Evolutionary conservation across 2,888 invertebrate species (phyloP).

Genomic region (Euzetes globulus): DNA sequence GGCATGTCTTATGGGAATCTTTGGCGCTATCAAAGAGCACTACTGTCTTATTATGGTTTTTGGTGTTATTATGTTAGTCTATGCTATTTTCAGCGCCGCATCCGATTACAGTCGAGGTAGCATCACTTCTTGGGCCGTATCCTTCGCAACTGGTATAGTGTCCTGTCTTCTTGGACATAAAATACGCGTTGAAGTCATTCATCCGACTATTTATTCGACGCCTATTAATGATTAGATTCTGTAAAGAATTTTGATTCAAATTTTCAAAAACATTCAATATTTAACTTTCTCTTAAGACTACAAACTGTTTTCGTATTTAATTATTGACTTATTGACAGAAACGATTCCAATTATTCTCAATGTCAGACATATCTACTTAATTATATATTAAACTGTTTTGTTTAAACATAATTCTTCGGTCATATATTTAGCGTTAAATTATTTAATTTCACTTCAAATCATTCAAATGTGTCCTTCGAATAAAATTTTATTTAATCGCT

Average conservation of each 20-base stretch:
- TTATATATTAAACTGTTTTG: not conserved
- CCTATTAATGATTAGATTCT: not conserved
- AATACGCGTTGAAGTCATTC: conserved; percentile 13
- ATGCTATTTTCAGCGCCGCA: not conserved
- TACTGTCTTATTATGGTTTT: conserved; percentile 17
- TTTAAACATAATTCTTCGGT: no score
- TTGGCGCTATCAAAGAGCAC: not conserved
- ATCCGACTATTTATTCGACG: conserved; percentile 22
- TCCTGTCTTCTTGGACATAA: conserved; percentile 5
- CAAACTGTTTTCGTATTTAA: not conserved
- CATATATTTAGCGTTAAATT: no score
- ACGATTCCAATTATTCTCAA: not conserved
- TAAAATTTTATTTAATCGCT: no score
- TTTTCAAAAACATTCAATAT: not conserved
- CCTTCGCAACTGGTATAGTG: not conserved
- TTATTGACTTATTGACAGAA: not conserved
- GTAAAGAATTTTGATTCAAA: no score
- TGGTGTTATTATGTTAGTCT: not conserved
- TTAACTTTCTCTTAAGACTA: not conserved
- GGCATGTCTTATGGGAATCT: not conserved
- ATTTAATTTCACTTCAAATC: no score
- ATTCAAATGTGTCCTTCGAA: no score
- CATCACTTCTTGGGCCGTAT: not conserved
- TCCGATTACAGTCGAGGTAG: not conserved
- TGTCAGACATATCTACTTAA: conserved; percentile 4